Conservation (phyloP, 2,888 invertebrate genomes). For the Metalampra italica region DNA sequence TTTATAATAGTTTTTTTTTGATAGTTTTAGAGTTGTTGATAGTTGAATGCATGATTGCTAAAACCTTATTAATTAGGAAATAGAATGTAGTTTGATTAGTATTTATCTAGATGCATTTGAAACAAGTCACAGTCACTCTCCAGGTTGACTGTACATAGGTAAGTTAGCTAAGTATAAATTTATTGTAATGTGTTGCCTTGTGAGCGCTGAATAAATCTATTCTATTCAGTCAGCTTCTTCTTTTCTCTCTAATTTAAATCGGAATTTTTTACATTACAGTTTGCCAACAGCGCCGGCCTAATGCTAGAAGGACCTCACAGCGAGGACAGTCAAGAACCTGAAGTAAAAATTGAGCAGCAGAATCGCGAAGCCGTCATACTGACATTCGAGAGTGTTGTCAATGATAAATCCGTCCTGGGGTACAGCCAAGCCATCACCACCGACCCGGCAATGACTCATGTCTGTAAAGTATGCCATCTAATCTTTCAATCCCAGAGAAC, state of each 20-base stretch:
- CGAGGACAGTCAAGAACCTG: constrained; percentile 50
- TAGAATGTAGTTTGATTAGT: no score
- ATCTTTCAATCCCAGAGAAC: constrained; percentile 60
- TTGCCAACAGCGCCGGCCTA: constrained; percentile 41
- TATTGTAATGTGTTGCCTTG: no score
- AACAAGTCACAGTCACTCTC: no score
- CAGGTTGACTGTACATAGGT: no score
- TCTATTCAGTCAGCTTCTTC: no score
- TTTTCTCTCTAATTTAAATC: background rate
- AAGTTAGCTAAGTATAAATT: no score
- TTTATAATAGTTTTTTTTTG: no score
- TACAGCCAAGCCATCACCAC: constrained; percentile 17
- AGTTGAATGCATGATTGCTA: no score
- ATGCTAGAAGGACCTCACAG: constrained; percentile 40
- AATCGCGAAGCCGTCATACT: constrained; percentile 51
- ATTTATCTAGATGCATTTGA: no score
- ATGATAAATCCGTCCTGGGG: constrained; percentile 30
- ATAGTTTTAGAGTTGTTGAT: no score
- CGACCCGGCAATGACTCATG: constrained; percentile 22
- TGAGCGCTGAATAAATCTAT: no score
- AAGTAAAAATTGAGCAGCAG: constrained; percentile 49
- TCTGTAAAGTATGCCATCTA: constrained; percentile 65
- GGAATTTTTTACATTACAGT: constrained; percentile 37
- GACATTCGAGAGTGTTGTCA: constrained; percentile 59
- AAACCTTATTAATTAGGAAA: no score